These are phyloP conservation scores for Pararge aegeria DNA, from an alignment of 1,140 invertebrate species.

Conservation along the genomic window DNA sequence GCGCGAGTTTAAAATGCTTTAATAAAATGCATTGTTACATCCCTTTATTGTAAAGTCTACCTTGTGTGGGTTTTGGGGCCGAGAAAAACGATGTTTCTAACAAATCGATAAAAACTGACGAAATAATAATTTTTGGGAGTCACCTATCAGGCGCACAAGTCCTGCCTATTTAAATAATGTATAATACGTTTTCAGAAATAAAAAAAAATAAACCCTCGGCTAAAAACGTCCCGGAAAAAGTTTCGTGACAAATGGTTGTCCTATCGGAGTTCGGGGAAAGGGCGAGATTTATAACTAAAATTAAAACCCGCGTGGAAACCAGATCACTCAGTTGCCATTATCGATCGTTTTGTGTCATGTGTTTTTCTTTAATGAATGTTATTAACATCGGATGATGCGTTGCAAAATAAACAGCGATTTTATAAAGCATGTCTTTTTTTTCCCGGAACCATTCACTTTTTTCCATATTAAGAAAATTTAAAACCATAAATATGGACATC, in stretches of 20 bases:
- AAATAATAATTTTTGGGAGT: too few relatives aligned
- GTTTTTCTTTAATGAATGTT: constrained; percentile 14
- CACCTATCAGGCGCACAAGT: too few relatives aligned
- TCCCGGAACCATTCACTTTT: constrained; percentile 1
- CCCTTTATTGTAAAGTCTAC: too few relatives aligned
- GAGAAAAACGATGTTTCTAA: too few relatives aligned
- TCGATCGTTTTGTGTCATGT: constrained; percentile 15
- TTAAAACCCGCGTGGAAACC: constrained; percentile 13
- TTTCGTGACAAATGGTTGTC: not conserved
- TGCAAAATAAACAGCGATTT: constrained; percentile 8
- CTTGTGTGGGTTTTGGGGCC: too few relatives aligned
- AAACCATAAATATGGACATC: not conserved
- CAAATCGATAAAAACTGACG: too few relatives aligned
- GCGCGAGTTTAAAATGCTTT: too few relatives aligned
- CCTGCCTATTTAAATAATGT: too few relatives aligned
- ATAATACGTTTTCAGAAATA: too few relatives aligned
- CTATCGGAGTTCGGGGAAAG: constrained; percentile 7
- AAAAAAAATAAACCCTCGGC: too few relatives aligned
- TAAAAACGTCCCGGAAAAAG: not conserved
- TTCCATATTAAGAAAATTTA: not conserved
- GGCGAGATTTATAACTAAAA: constrained; percentile 16
- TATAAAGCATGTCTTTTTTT: not conserved
- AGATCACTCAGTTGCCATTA: constrained; percentile 13
- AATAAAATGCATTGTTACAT: too few relatives aligned
- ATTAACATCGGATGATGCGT: constrained; percentile 13